A percentile compares a stretch with the other conserved stretches of the same genome.
These are phyloP conservation scores for Lepisosteus osseus DNA, from an alignment of 2,113 vertebrate genomes.

Conservation along the genomic window DNA sequence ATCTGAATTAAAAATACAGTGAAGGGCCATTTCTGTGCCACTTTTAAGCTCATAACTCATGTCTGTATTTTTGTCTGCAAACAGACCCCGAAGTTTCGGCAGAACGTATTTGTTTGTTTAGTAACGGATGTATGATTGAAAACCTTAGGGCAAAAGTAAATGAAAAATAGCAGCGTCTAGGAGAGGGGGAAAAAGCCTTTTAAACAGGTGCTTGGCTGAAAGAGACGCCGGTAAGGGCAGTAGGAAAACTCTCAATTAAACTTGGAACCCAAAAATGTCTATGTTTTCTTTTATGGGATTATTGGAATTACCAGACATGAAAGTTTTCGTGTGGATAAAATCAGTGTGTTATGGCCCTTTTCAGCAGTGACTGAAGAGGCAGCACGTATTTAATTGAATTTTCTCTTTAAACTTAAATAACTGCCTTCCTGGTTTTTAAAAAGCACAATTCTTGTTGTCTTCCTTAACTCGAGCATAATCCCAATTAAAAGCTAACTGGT, in stretches of 20 bases:
- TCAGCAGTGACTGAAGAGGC: slow-evolving; percentile 29
- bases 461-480: neutral
- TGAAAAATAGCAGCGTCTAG: slow-evolving; percentile 70
- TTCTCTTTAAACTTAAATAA: neutral
- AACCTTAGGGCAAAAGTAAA: slow-evolving; percentile 69
- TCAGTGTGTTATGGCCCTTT: slow-evolving; percentile 51
- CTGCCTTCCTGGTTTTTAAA: neutral
- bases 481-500: too few species aligned
- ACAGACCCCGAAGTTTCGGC: slow-evolving; percentile 36
- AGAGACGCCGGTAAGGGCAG: slow-evolving; percentile 20
- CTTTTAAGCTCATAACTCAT: slow-evolving; percentile 64
- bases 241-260: slow-evolving; percentile 48
- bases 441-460: neutral
- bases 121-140: slow-evolving; percentile 65
- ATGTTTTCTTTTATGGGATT: slow-evolving; percentile 53
- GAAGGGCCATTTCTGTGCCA: slow-evolving; percentile 49
- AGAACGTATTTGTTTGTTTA: slow-evolving; percentile 69
- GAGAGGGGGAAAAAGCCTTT: slow-evolving; percentile 39
- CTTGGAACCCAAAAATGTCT: slow-evolving; percentile 49
- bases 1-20: slow-evolving; percentile 21
- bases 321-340: slow-evolving; percentile 54
- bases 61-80: slow-evolving; percentile 71
- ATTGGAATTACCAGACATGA: slow-evolving; percentile 51
- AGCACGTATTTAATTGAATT: slow-evolving; percentile 8
- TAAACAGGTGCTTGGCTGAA: slow-evolving; percentile 56